Percentiles rank a stretch among this genome's conserved stretches.
These are phyloP conservation scores for Oncorhynchus nerka DNA, from an alignment of 2,113 vertebrate species.

Conservation along the genomic window DNA sequence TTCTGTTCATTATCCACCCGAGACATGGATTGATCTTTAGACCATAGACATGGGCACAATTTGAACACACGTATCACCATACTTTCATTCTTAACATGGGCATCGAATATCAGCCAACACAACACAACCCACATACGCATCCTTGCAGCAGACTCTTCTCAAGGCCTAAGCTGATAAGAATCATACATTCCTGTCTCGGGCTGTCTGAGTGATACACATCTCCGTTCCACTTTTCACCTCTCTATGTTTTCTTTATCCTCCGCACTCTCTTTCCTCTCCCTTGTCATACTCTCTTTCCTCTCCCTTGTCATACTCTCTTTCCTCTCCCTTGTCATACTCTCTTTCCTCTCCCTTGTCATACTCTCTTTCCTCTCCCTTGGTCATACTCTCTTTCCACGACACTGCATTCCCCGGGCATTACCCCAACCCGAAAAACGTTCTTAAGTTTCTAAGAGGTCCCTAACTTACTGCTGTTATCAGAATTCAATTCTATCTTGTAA, in stretches of 20 bases:
- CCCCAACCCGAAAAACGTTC: slow-evolving; percentile 8
- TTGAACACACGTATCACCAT: no score
- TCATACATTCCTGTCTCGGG: slow-evolving; percentile 46
- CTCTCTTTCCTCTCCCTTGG: background rate
- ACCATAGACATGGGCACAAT: no score
- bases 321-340: background rate
- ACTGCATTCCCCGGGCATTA: slow-evolving; percentile 33
- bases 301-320: background rate
- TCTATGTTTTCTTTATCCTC: slow-evolving; percentile 3
- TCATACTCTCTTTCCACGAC: slow-evolving; percentile 4
- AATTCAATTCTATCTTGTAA: background rate
- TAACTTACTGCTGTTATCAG: slow-evolving; percentile 7
- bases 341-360: no score
- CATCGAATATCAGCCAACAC: slow-evolving; percentile 5
- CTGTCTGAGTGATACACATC: slow-evolving; percentile 44
- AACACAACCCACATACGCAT: background rate
- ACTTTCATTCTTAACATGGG: no score
- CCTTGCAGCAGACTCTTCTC: slow-evolving; percentile 19
- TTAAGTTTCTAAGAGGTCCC: slow-evolving; percentile 47
- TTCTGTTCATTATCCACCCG: slow-evolving; percentile 6
- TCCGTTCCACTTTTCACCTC: slow-evolving; percentile 13
- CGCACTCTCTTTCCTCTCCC: background rate
- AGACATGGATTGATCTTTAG: background rate
- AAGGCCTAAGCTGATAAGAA: slow-evolving; percentile 46
- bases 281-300: no score